phyloP scores from a whole-genome alignment of 2,797 vertebrate species.

The Fistularia tabacaria region DNA sequence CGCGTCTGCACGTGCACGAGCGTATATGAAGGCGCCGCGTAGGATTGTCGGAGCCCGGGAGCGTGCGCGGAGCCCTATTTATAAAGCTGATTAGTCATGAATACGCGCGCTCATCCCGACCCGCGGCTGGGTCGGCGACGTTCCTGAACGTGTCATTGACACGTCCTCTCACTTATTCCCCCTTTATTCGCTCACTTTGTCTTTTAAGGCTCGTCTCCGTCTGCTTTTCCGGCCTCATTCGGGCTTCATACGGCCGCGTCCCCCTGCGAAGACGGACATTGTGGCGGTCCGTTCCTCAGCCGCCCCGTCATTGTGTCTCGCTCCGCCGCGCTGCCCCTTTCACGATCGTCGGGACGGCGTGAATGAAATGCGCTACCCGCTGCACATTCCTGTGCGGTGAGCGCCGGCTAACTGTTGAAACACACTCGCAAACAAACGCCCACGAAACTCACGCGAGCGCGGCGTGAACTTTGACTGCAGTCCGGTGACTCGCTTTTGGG shows the following conservation, averaged over 20 bases:
- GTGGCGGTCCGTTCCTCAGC: constrained; percentile 45
- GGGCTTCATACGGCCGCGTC: constrained; percentile 55
- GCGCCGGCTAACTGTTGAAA: constrained; percentile 39
- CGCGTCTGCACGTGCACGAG: constrained; percentile 31
- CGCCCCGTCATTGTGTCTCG: constrained; percentile 58
- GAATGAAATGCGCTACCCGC: constrained; percentile 65
- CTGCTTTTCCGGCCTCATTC: constrained; percentile 51
- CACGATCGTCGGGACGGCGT: constrained; percentile 54
- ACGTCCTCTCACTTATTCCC: constrained; percentile 34
- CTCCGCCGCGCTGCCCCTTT: constrained; percentile 53
- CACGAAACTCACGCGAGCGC: constrained; percentile 10
- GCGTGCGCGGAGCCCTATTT: constrained; percentile 53
- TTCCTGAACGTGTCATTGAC: constrained; percentile 44
- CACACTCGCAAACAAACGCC: constrained; percentile 44
- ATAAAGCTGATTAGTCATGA: constrained; percentile 67
- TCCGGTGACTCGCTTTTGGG: too few species aligned
- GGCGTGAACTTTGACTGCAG: too few species aligned
- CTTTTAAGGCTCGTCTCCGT: constrained; percentile 38
- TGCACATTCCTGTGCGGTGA: constrained; percentile 70
- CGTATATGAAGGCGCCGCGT: constrained; percentile 28
- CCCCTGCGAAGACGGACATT: constrained; percentile 52
- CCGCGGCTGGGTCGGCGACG: constrained; percentile 51
- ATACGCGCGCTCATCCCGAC: constrained; percentile 61
- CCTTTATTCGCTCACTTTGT: constrained; percentile 24
- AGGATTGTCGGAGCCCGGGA: constrained; percentile 15